phyloP scores from a whole-genome alignment of 2,888 invertebrate genomes.

The Iselma pallidipennis region DNA sequence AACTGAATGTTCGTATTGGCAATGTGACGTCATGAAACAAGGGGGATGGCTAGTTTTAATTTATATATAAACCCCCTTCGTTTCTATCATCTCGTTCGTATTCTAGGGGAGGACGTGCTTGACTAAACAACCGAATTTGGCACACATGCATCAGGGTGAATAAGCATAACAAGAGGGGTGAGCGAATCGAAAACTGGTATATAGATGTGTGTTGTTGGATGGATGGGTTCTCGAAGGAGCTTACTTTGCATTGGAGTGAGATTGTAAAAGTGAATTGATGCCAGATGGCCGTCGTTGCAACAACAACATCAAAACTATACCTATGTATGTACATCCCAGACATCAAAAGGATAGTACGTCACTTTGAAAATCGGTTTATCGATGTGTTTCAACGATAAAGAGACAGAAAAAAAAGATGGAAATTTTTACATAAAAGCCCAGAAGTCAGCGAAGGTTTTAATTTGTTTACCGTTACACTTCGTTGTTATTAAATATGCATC shows the following conservation, averaged over 20 bases:
- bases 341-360: conserved; percentile 15
- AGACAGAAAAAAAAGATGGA: conserved; percentile 16
- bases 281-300: conserved; percentile 30
- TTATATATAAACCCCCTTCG: conserved; percentile 17
- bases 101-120: conserved; percentile 19
- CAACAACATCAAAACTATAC: conserved; percentile 27
- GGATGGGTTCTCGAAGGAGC: conserved; percentile 9
- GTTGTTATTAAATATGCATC: conserved; percentile 18
- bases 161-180: conserved; percentile 26
- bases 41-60: conserved; percentile 29
- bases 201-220: conserved; percentile 2
- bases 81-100: conserved; percentile 9
- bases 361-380: conserved; percentile 18
- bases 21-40: conserved; percentile 30
- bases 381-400: conserved; percentile 18
- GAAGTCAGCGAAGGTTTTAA: background rate
- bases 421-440: background rate
- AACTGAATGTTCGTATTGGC: conserved; percentile 38
- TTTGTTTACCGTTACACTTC: conserved; percentile 7
- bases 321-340: background rate
- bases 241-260: conserved; percentile 21
- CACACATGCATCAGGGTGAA: conserved; percentile 17
- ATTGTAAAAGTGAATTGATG: conserved; percentile 32
- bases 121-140: conserved; percentile 27
- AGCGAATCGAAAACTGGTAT: conserved; percentile 4